Evolutionary conservation across 2,888 invertebrate species (phyloP).

Genomic region (Xestia xanthographa): DNA sequence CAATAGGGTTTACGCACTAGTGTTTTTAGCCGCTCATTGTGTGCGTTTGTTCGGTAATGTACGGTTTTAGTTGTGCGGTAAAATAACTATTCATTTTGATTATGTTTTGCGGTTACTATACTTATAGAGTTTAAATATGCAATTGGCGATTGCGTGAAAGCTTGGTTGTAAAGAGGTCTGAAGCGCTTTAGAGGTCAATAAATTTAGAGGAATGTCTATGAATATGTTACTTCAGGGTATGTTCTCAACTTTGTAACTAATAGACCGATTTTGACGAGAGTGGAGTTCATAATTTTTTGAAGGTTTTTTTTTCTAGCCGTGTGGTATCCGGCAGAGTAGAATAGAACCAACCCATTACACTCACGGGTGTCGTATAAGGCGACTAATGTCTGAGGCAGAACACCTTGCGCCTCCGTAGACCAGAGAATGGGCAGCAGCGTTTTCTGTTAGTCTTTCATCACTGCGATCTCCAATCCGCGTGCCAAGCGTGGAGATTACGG

Average conservation of each 20-base stretch:
- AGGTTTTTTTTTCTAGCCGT: too few species aligned
- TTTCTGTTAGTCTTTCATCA: too few species aligned
- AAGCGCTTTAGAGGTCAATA: neutral
- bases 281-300: neutral
- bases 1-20: slow-evolving; percentile 69
- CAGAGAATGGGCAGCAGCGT: too few species aligned
- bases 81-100: slow-evolving; percentile 49
- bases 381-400: too few species aligned
- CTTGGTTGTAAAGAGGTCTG: slow-evolving; percentile 7
- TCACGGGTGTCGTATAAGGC: too few species aligned
- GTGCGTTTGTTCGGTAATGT: slow-evolving; percentile 49
- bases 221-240: neutral
- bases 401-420: too few species aligned
- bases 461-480: too few species aligned
- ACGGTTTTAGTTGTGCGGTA: slow-evolving; percentile 52
- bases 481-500: too few species aligned
- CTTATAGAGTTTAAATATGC: slow-evolving; percentile 39
- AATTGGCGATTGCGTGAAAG: slow-evolving; percentile 25
- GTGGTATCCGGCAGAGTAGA: too few species aligned
- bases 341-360: too few species aligned
- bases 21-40: slow-evolving; percentile 59
- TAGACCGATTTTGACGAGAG: neutral
- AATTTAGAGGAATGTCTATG: neutral
- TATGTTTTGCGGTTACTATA: slow-evolving; percentile 44
- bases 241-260: slow-evolving; percentile 15